These are phyloP conservation scores for Oryzias celebensis DNA, from an alignment of 2,113 vertebrate species.

Conservation along the genomic window DNA sequence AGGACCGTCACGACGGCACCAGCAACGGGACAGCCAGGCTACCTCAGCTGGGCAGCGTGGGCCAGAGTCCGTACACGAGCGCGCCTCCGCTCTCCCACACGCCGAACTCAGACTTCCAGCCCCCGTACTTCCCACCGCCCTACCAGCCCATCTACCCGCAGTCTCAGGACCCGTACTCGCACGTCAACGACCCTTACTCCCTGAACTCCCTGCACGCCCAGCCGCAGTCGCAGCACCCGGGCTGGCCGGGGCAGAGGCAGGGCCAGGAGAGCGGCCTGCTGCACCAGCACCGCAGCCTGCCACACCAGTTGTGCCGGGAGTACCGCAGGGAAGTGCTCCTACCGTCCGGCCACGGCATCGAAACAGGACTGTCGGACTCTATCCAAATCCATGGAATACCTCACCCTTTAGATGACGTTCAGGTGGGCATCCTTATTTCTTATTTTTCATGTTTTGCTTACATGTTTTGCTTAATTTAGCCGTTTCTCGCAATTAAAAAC, in stretches of 20 bases:
- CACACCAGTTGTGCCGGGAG: slow-evolving; percentile 96
- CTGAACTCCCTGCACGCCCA: slow-evolving; percentile 95
- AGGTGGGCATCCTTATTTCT: slow-evolving; percentile 79
- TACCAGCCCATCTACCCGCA: slow-evolving; percentile 98
- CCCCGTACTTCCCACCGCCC: slow-evolving; percentile 92
- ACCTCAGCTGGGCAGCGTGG: slow-evolving; percentile 95
- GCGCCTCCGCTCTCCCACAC: slow-evolving; percentile 95
- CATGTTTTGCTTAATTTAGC: too few relatives aligned
- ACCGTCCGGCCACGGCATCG: slow-evolving; percentile 91
- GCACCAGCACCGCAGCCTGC: slow-evolving; percentile 93
- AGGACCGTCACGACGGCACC: slow-evolving; percentile 96
- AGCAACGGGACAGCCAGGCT: slow-evolving; percentile 95
- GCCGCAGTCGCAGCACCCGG: slow-evolving; percentile 93
- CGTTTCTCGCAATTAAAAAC: too few relatives aligned
- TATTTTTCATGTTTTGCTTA: neutral
- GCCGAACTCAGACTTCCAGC: slow-evolving; percentile 95
- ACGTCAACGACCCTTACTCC: slow-evolving; percentile 98
- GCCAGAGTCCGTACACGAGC: slow-evolving; percentile 94
- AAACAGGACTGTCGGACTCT: slow-evolving; percentile 91
- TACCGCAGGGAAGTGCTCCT: slow-evolving; percentile 96
- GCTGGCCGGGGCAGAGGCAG: slow-evolving; percentile 96
- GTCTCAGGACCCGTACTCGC: slow-evolving; percentile 98
- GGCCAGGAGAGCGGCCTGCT: slow-evolving; percentile 92
- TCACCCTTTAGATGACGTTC: slow-evolving; percentile 97
- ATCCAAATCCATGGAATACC: slow-evolving; percentile 95